phyloP scores from a whole-genome alignment of 2,888 invertebrate genomes.

The Drosophila merina region DNA sequence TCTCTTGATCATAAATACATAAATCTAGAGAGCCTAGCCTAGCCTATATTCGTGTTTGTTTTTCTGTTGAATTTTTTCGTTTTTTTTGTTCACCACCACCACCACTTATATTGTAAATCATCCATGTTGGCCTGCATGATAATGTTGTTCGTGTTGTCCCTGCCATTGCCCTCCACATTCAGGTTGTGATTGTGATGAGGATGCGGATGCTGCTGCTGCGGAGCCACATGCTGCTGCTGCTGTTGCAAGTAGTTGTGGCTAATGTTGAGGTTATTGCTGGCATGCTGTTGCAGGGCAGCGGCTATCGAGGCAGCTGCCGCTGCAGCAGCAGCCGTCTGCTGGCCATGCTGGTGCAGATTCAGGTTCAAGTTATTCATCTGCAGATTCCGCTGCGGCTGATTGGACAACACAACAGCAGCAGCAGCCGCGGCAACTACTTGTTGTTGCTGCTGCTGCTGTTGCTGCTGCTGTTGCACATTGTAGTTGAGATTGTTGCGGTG shows the following conservation, averaged over 20 bases:
- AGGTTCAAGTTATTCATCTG: slow-evolving; percentile 82
- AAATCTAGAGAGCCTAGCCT: slow-evolving; percentile 55
- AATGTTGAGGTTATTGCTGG: slow-evolving; percentile 69
- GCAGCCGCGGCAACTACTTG: slow-evolving; percentile 79
- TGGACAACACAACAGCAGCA: slow-evolving; percentile 80
- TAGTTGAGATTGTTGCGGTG: slow-evolving; percentile 82
- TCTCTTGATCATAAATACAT: slow-evolving; percentile 38
- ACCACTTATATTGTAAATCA: slow-evolving; percentile 83
- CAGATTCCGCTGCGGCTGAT: slow-evolving; percentile 72
- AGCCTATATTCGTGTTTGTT: slow-evolving; percentile 41
- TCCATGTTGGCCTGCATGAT: slow-evolving; percentile 83
- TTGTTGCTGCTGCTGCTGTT: slow-evolving; percentile 74
- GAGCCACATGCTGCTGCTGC: slow-evolving; percentile 14
- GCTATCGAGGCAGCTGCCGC: slow-evolving; percentile 74
- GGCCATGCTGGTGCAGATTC: slow-evolving; percentile 74
- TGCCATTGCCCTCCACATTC: slow-evolving; percentile 82
- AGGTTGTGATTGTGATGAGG: slow-evolving; percentile 70
- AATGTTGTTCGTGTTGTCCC: slow-evolving; percentile 79
- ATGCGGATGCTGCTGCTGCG: slow-evolving; percentile 55
- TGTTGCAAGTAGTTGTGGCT: slow-evolving; percentile 69
- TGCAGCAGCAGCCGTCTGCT: slow-evolving; percentile 79
- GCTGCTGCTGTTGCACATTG: slow-evolving; percentile 75
- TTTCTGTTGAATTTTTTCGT: slow-evolving; percentile 40
- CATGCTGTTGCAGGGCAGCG: slow-evolving; percentile 64
- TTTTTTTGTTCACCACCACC: slow-evolving; percentile 80